phyloP scores from a whole-genome alignment of 2,113 vertebrate genomes.

The Pterocles burchelli region DNA sequence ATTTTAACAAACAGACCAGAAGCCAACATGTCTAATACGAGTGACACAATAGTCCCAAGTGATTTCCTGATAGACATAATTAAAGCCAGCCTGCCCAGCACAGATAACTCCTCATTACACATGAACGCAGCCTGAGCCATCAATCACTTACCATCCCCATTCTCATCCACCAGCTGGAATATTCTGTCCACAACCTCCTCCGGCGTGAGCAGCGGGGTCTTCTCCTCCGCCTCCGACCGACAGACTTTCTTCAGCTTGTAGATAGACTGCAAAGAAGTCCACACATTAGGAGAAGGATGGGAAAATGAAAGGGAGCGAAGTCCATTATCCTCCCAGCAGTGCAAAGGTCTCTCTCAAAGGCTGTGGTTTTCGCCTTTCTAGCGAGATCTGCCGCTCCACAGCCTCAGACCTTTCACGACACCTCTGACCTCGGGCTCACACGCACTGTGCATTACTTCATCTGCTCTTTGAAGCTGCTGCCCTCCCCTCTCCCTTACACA shows the following conservation, averaged over 20 bases:
- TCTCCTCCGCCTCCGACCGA: constrained; percentile 76
- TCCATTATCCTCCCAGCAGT: not conserved
- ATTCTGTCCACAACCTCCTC: constrained; percentile 96
- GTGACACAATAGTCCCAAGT: fast-evolving
- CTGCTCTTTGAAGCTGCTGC: not conserved
- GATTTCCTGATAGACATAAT: not conserved
- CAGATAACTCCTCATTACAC: not conserved
- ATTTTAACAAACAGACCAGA: not conserved
- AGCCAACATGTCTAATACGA: not conserved
- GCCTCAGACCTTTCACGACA: not conserved
- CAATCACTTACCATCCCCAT: constrained; percentile 86
- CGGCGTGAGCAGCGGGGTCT: constrained; percentile 82
- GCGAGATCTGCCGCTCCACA: not conserved
- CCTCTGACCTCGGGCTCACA: fast-evolving
- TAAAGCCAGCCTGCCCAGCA: not conserved
- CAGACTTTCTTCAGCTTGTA: constrained; percentile 93
- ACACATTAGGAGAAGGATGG: not conserved
- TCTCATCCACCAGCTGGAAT: constrained; percentile 94
- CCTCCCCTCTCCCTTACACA: not conserved
- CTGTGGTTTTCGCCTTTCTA: not conserved
- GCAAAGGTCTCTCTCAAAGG: not conserved
- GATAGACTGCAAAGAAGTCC: constrained; percentile 79
- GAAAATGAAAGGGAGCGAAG: not conserved
- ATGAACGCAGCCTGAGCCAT: not conserved
- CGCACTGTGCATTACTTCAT: not conserved